Percentiles rank a stretch among this genome's conserved stretches.
These are phyloP conservation scores for Chloropsis hardwickii DNA, from an alignment of 2,113 vertebrate species.

Conservation along the genomic window DNA sequence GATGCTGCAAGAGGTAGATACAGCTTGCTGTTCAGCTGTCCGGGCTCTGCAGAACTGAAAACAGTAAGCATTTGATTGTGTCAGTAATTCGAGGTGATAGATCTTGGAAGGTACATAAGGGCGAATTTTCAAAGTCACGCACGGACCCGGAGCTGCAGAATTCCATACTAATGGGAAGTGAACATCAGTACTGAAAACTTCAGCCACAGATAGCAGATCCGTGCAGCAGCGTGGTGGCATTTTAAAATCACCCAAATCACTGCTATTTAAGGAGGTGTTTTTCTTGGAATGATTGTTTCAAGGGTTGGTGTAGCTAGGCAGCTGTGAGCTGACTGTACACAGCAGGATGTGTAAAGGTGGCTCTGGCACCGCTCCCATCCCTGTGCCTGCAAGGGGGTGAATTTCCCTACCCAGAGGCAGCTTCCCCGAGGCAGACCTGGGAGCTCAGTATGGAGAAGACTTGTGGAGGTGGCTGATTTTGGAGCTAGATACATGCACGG, in stretches of 20 bases:
- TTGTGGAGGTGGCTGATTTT: background rate
- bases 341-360: background rate
- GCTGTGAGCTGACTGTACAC: background rate
- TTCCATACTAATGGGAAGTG: slow-evolving; percentile 4
- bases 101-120: background rate
- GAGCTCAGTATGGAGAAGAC: background rate
- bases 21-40: slow-evolving; percentile 51
- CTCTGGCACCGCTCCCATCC: background rate
- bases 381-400: fast-evolving
- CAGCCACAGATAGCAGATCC: background rate
- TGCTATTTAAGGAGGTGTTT: background rate
- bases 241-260: background rate
- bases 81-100: slow-evolving; percentile 48
- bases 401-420: background rate
- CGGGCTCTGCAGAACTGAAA: slow-evolving; percentile 12
- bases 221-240: fast-evolving
- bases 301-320: background rate
- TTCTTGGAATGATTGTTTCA: background rate
- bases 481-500: fast-evolving
- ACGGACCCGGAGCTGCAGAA: background rate
- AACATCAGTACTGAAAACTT: background rate
- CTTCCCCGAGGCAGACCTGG: background rate
- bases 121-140: slow-evolving; percentile 31
- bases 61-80: slow-evolving; percentile 42
- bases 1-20: slow-evolving; percentile 14